Evolutionary conservation across 2,113 vertebrate species (phyloP).

Genomic region (Galemys pyrenaicus): DNA sequence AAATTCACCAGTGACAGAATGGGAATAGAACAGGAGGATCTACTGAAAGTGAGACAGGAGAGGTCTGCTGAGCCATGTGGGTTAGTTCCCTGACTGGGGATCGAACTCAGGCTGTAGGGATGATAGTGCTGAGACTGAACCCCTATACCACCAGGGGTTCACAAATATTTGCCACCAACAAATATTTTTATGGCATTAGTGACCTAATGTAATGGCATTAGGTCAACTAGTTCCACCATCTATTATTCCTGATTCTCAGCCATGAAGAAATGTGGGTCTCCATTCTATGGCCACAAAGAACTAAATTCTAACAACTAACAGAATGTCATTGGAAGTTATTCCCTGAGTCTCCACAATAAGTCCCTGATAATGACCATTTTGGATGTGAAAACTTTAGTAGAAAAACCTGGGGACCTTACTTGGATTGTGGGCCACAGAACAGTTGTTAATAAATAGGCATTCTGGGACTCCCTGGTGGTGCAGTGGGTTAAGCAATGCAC

Average conservation of each 20-base stretch:
- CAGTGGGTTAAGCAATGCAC: no score
- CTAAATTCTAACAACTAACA: not conserved
- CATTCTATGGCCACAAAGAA: not conserved
- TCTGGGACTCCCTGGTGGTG: no score
- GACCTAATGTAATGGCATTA: not conserved
- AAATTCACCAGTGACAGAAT: no score
- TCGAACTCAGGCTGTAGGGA: no score
- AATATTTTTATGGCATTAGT: no score
- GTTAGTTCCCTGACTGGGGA: no score
- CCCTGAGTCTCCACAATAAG: not conserved
- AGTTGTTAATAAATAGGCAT: fast-evolving
- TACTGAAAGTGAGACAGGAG: no score
- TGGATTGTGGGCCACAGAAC: not conserved
- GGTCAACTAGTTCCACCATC: not conserved
- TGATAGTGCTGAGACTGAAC: no score
- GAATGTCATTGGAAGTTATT: not conserved
- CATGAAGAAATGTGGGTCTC: not conserved
- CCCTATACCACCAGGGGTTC: no score
- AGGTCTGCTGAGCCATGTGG: no score
- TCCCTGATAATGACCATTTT: not conserved
- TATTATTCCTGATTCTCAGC: not conserved
- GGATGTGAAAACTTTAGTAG: not conserved
- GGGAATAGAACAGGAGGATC: no score
- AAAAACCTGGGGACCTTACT: not conserved
- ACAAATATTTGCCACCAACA: no score